phyloP scores from a whole-genome alignment of 2,113 vertebrate species.

The Phrynocephalus versicolor region DNA sequence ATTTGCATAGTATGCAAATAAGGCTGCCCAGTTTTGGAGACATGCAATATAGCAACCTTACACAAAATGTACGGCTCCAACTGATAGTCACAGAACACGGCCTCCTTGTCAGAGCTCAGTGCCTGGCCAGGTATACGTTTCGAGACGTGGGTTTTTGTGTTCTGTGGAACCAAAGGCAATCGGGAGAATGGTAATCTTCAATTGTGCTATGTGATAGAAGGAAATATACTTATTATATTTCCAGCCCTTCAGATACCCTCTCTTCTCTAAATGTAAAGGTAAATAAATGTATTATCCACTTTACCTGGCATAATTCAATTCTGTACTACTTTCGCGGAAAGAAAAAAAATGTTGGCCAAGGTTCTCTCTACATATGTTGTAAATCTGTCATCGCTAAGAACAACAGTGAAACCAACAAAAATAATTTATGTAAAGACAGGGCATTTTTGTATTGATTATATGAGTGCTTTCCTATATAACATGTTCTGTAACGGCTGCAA shows the following conservation, averaged over 20 bases:
- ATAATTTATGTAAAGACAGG: constrained; percentile 52
- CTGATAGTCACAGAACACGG: no score
- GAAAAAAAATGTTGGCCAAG: neutral
- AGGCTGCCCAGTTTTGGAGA: no score
- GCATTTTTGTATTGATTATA: constrained; percentile 49
- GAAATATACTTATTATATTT: constrained; percentile 12
- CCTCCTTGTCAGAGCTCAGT: no score
- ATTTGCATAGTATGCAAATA: no score
- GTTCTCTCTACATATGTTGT: constrained; percentile 23
- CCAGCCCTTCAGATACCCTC: neutral
- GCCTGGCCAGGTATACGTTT: no score
- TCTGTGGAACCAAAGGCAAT: neutral
- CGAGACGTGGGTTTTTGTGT: neutral
- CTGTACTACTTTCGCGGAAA: constrained; percentile 48
- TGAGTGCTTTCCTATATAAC: constrained; percentile 44
- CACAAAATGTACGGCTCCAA: no score
- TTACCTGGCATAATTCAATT: constrained; percentile 2
- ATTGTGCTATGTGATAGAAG: neutral
- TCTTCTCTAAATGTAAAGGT: neutral
- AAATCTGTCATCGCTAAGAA: constrained; percentile 53
- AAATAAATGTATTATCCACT: constrained; percentile 29
- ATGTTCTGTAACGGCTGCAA: constrained; percentile 32
- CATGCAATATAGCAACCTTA: no score
- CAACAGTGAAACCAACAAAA: constrained; percentile 52
- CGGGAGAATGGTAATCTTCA: neutral